Conservation (phyloP, 2,888 invertebrate species). For the Nipponacmea schrenckii region DNA sequence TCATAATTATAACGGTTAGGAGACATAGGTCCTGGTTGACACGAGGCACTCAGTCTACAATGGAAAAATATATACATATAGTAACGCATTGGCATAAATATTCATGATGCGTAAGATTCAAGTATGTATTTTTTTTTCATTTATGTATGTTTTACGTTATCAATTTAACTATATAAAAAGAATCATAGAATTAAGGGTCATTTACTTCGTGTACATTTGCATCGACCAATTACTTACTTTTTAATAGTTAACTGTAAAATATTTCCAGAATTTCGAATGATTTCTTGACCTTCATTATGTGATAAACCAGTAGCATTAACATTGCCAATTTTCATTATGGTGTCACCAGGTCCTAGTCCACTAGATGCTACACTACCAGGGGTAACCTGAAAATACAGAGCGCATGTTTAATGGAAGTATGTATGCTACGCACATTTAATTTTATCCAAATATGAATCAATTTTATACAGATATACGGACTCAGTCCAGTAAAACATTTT, state of each 20-base stretch:
- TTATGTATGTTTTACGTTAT: no score
- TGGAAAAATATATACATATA: not conserved
- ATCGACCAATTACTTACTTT: constrained; percentile 45
- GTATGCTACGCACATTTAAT: no score
- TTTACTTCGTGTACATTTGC: no score
- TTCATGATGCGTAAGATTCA: no score
- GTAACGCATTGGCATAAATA: no score
- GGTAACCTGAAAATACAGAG: constrained; percentile 54
- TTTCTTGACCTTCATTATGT: constrained; percentile 61
- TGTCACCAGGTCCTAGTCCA: constrained; percentile 57
- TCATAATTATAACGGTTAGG: constrained; percentile 22
- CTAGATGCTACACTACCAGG: constrained; percentile 63
- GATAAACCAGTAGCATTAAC: constrained; percentile 57
- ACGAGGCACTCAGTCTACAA: constrained; percentile 22
- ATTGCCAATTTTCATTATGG: constrained; percentile 61
- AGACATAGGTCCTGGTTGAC: constrained; percentile 17
- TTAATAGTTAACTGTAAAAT: constrained; percentile 62
- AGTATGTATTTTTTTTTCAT: no score
- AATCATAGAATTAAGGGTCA: no score
- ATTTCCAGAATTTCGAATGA: constrained; percentile 60
- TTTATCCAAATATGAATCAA: no score
- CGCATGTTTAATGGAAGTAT: no score
- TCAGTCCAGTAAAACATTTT: no score
- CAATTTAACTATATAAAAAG: no score
- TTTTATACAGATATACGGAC: no score